phyloP scores from a whole-genome alignment of 2,797 vertebrate species.

The Enteromius trimaculatus region DNA sequence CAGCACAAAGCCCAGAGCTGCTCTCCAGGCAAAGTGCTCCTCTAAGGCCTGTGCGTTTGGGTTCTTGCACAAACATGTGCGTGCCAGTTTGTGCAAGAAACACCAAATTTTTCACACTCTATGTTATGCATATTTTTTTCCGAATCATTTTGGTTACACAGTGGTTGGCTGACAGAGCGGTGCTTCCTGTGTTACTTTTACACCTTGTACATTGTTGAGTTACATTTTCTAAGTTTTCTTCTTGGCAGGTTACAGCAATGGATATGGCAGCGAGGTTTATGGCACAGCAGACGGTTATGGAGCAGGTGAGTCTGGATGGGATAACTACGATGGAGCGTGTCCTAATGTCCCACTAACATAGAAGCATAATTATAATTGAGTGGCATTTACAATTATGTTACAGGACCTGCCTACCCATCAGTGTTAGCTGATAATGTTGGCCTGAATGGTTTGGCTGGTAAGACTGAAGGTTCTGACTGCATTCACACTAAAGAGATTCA shows the following conservation, averaged over 20 bases:
- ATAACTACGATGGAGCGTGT: not conserved
- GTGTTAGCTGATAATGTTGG: slow-evolving; percentile 72
- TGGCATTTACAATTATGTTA: slow-evolving; percentile 71
- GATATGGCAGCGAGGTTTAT: slow-evolving; percentile 63
- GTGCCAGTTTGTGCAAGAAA: not conserved
- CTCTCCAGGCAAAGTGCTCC: not conserved
- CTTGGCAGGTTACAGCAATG: slow-evolving; percentile 74
- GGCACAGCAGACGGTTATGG: slow-evolving; percentile 67
- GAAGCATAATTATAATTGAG: slow-evolving; percentile 52
- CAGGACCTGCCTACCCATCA: slow-evolving; percentile 72
- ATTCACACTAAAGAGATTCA: not conserved
- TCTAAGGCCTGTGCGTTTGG: not conserved
- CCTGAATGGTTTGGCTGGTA: slow-evolving; percentile 69
- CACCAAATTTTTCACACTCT: slow-evolving; percentile 27
- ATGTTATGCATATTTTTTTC: not conserved
- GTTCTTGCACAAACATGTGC: not conserved
- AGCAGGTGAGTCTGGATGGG: slow-evolving; percentile 70
- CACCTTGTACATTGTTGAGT: not conserved
- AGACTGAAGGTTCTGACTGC: slow-evolving; percentile 69
- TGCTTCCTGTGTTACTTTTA: slow-evolving; percentile 31
- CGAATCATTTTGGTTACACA: not conserved
- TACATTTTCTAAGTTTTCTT: slow-evolving; percentile 2
- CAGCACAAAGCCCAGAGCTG: slow-evolving; percentile 23
- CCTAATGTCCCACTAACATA: slow-evolving; percentile 22
- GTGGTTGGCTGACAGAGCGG: not conserved